A percentile compares a stretch with the other conserved stretches of the same genome.
These are phyloP conservation scores for Prenolepis imparis DNA, from an alignment of 2,888 invertebrate genomes.

Conservation along the genomic window DNA sequence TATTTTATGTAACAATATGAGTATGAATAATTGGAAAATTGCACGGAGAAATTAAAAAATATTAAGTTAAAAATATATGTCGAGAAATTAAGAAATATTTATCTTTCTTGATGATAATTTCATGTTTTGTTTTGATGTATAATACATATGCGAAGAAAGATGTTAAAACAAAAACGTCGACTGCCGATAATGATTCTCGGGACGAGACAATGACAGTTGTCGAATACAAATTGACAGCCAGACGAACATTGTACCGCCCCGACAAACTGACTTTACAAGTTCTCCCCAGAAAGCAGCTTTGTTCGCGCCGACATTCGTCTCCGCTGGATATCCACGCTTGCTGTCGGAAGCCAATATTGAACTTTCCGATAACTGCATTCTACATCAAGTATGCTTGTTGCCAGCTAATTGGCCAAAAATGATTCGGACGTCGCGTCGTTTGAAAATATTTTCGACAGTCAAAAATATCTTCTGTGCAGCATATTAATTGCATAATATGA, in stretches of 20 bases:
- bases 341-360: constrained; percentile 62
- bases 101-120: constrained; percentile 5
- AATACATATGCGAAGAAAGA: neutral
- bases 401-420: constrained; percentile 46
- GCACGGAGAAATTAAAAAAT: neutral
- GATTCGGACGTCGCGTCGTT: neutral
- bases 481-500: neutral
- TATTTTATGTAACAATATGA: neutral
- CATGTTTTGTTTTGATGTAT: constrained; percentile 16
- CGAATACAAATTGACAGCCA: constrained; percentile 57
- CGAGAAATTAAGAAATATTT: neutral
- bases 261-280: constrained; percentile 43
- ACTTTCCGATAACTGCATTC: constrained; percentile 54
- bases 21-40: neutral
- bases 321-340: constrained; percentile 65
- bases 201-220: constrained; percentile 44
- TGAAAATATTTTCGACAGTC: neutral
- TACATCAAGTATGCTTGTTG: constrained; percentile 41
- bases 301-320: constrained; percentile 49
- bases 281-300: constrained; percentile 10
- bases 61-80: neutral
- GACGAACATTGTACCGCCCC: constrained; percentile 37
- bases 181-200: constrained; percentile 43
- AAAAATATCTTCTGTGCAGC: neutral
- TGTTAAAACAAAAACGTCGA: constrained; percentile 18